A percentile compares a stretch with the other conserved stretches of the same genome.
Conservation (phyloP, 2,113 vertebrate genomes). For the Ceyx cyanopectus region DNA sequence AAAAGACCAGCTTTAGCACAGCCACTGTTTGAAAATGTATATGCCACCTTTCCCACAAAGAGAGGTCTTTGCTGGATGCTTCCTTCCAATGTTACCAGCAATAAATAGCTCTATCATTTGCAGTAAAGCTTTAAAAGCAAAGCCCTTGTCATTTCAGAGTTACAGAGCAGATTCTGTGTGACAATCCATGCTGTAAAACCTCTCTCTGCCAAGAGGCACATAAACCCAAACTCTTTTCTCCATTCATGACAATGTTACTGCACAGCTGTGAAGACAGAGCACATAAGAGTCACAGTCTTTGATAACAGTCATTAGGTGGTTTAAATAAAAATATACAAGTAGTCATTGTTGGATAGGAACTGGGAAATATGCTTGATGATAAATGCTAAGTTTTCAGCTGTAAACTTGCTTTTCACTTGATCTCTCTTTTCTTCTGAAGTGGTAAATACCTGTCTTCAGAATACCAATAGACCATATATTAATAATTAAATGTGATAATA, state of each 20-base stretch:
- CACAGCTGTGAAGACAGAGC: not conserved
- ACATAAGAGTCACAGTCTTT: not conserved
- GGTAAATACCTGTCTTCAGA: not conserved
- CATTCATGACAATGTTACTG: not conserved
- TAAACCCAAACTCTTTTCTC: not conserved
- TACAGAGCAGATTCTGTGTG: not conserved
- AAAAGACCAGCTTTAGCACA: not conserved
- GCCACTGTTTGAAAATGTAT: not conserved
- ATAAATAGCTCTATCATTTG: not conserved
- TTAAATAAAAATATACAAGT: not conserved
- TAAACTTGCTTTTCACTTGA: not conserved
- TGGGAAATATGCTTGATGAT: not conserved
- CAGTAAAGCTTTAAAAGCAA: not conserved
- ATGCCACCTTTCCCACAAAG: not conserved
- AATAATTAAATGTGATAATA: not conserved
- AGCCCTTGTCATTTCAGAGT: not conserved
- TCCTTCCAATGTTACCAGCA: not conserved
- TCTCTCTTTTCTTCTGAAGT: not conserved
- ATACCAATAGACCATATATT: not conserved
- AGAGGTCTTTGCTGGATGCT: not conserved
- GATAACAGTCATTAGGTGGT: not conserved
- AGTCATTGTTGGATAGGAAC: not conserved
- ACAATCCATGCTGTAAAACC: not conserved
- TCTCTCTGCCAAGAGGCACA: not conserved
- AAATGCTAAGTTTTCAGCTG: not conserved